Base-by-base conservation (phyloP, 1,140 invertebrate species). In the Manduca sexta region DNA sequence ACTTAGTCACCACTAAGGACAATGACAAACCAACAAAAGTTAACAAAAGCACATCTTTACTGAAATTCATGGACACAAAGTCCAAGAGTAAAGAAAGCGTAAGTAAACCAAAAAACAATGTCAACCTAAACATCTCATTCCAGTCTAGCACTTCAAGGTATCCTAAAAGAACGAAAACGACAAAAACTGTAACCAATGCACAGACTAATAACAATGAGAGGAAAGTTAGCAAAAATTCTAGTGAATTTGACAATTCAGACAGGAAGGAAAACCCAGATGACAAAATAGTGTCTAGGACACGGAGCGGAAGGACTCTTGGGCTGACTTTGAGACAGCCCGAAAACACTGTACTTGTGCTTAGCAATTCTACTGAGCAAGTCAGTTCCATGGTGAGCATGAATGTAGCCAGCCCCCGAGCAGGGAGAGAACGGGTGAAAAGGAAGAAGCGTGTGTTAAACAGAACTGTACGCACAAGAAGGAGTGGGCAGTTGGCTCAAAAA, bases 101-200 rank as follows among this genome's bases (percentile, higher is more conserved):
- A 26, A 60, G 55, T 21, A 26, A 26, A 12, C 12, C 17, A 8
- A 31, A 43, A 35, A 45, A 16, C 18, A 61, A 31, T 33, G 29
- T 39, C 37, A 69, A 64, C 42, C 5, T 70, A 2, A 66, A 82
- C 52, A 56, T 68, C 33, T 69, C 75, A n/a, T 71, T 73, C 43
- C 65, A 71, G 37, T 77, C 76, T 8, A 74, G 56, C 42, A 57
- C 60, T n/a, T 79, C 76, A 5, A 67, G 77, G 15, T 84, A 82
- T 60, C 78, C 80, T n/a, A 74, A 55, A 47, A 56, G 80, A 14
- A 49, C 67, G 12, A 63, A 64, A 48, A 68, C 69, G 42, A 37
- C 16, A 8, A 48, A 48, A 8, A 3, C 21, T 5, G 1, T 8
- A 26, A 26, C 21, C 8, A 8, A 5, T 26, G 21, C 4, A 15